A percentile compares a stretch with the other conserved stretches of the same genome.
phyloP scores from a whole-genome alignment of 2,888 invertebrate species.

The Trissolcus japonicus region DNA sequence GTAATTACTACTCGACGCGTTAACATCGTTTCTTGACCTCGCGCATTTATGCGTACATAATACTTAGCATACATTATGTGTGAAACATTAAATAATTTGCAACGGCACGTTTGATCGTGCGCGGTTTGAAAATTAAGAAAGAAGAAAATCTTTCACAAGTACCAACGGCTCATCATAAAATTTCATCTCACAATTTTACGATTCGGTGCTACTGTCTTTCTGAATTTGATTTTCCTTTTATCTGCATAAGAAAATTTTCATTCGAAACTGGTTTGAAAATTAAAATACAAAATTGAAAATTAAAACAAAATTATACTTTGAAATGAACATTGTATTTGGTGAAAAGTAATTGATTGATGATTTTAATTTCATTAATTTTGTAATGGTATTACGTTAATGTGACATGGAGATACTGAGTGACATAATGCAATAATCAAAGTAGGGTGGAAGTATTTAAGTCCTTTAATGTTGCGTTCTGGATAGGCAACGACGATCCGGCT shows the following conservation, averaged over 20 bases:
- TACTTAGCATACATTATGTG: constrained; percentile 49
- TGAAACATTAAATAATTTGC: constrained; percentile 44
- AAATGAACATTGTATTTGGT: not conserved
- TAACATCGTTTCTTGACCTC: constrained; percentile 60
- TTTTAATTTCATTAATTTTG: constrained; percentile 8
- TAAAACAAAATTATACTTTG: not conserved
- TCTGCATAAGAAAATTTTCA: too few relatives aligned
- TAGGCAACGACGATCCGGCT: constrained; percentile 46
- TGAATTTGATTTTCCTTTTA: too few relatives aligned
- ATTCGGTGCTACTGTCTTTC: too few relatives aligned
- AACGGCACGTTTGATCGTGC: constrained; percentile 40
- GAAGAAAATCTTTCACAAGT: constrained; percentile 2
- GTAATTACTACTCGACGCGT: constrained; percentile 50
- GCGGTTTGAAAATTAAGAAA: constrained; percentile 10
- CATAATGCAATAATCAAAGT: constrained; percentile 21
- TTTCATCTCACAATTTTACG: not conserved
- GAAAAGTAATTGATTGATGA: not conserved
- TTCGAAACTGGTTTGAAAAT: not conserved
- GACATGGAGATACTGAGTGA: constrained; percentile 22
- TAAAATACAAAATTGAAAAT: not conserved
- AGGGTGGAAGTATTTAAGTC: constrained; percentile 37
- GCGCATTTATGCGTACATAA: constrained; percentile 37
- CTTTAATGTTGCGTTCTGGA: constrained; percentile 46
- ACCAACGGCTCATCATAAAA: not conserved
- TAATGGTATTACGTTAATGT: constrained; percentile 10